Conservation (phyloP, 2,797 vertebrate genomes). For the Centropyge bicolor region DNA sequence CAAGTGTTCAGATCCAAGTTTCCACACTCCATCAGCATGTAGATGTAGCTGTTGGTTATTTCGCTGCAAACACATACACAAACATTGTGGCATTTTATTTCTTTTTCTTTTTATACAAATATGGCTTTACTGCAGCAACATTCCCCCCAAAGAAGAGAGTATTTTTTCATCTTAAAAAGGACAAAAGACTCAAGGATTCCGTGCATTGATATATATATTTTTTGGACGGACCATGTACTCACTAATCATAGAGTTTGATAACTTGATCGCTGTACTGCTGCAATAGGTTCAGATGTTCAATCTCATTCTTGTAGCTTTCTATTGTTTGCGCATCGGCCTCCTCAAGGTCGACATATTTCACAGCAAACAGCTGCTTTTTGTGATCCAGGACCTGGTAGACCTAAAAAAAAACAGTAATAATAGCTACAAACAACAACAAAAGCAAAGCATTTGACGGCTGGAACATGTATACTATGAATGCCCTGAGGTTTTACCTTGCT, state of each 20-base stretch:
- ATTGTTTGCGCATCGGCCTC: slow-evolving; percentile 93
- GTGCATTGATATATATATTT: not conserved
- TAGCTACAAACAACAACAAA: not conserved
- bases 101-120: no score
- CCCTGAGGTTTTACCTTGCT: slow-evolving; percentile 89
- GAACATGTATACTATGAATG: not conserved
- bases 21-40: slow-evolving; percentile 98
- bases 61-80: slow-evolving; percentile 85
- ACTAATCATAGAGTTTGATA: slow-evolving; percentile 96
- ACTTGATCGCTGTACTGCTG: slow-evolving; percentile 97
- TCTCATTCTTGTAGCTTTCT: slow-evolving; percentile 98
- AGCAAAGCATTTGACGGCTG: not conserved
- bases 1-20: slow-evolving; percentile 97
- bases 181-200: not conserved
- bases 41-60: slow-evolving; percentile 92
- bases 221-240: slow-evolving; percentile 69
- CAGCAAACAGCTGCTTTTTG: slow-evolving; percentile 93
- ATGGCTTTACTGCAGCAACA: no score
- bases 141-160: no score
- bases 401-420: slow-evolving; percentile 69
- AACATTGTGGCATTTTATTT: not conserved
- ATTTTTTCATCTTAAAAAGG: not conserved
- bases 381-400: slow-evolving; percentile 97
- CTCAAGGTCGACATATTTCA: slow-evolving; percentile 95
- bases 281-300: slow-evolving; percentile 93